phyloP scores from a whole-genome alignment of 2,797 vertebrate species.

The Etheostoma perlongum region DNA sequence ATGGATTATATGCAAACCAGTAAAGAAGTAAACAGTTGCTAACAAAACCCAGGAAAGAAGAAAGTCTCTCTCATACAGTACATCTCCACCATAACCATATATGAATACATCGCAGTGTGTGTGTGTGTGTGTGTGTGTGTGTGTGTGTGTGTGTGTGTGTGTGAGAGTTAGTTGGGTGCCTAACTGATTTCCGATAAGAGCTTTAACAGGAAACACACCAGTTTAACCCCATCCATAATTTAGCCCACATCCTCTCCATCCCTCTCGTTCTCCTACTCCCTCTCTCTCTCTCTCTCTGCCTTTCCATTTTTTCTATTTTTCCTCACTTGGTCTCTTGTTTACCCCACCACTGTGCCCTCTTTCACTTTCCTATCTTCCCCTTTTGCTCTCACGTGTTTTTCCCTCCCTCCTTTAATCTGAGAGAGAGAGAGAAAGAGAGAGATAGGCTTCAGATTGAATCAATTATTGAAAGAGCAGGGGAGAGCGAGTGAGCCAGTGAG shows the following conservation, averaged over 20 bases:
- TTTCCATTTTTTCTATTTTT: slow-evolving; percentile 28
- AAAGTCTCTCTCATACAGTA: background rate
- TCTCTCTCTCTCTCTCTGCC: slow-evolving; percentile 1
- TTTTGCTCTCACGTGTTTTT: slow-evolving; percentile 32
- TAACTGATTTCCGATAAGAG: slow-evolving; percentile 67
- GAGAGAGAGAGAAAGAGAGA: slow-evolving; percentile 65
- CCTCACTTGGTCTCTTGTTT: slow-evolving; percentile 51
- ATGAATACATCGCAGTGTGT: slow-evolving; percentile 15
- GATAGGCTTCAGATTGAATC: slow-evolving; percentile 79
- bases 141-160: slow-evolving; percentile 26
- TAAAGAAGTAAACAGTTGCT: slow-evolving; percentile 20
- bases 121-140: slow-evolving; percentile 12
- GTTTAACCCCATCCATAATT: slow-evolving; percentile 79
- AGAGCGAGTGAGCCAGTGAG: slow-evolving; percentile 49
- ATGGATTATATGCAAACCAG: slow-evolving; percentile 5
- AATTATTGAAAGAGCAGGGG: slow-evolving; percentile 80
- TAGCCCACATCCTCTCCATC: slow-evolving; percentile 65
- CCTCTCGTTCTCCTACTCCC: slow-evolving; percentile 9
- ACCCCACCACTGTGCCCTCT: slow-evolving; percentile 44
- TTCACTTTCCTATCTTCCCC: slow-evolving; percentile 48
- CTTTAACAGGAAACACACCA: slow-evolving; percentile 70
- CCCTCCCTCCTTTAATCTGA: slow-evolving; percentile 61
- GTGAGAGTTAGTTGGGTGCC: slow-evolving; percentile 32
- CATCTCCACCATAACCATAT: slow-evolving; percentile 9
- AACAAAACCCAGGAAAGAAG: background rate